These are phyloP conservation scores for Sebastes hopkinsi DNA, from an alignment of 2,797 vertebrate species.

Conservation along the genomic window DNA sequence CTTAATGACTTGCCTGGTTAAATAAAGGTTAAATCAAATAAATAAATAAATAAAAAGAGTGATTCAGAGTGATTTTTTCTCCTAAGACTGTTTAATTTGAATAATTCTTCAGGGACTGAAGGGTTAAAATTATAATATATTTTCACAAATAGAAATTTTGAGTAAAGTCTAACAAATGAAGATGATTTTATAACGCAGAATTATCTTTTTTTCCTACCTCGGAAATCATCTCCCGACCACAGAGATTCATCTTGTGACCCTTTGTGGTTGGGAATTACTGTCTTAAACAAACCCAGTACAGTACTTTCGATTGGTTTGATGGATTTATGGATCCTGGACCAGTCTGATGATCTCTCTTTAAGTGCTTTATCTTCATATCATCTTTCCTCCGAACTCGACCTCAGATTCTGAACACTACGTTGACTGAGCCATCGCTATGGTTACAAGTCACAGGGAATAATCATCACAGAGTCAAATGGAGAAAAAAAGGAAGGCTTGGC, in stretches of 20 bases:
- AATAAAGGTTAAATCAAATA: no score
- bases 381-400: not conserved
- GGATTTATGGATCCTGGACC: not conserved
- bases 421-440: conserved; percentile 66
- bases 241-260: not conserved
- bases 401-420: not conserved
- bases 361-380: conserved; percentile 1
- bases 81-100: not conserved
- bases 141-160: not conserved
- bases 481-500: conserved; percentile 51
- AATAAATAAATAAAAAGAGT: no score
- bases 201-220: not conserved
- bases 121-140: not conserved
- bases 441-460: conserved; percentile 73
- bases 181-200: not conserved
- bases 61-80: no score
- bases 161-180: not conserved
- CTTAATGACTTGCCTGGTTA: no score
- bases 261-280: not conserved
- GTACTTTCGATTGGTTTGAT: not conserved
- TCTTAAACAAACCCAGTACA: not conserved
- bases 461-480: conserved; percentile 74
- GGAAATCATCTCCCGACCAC: not conserved
- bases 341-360: not conserved
- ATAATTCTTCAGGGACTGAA: not conserved